A percentile compares a stretch with the other conserved stretches of the same genome.
Evolutionary conservation across 2,888 invertebrate species (phyloP).

Genomic region (Mellilla xanthometata): DNA sequence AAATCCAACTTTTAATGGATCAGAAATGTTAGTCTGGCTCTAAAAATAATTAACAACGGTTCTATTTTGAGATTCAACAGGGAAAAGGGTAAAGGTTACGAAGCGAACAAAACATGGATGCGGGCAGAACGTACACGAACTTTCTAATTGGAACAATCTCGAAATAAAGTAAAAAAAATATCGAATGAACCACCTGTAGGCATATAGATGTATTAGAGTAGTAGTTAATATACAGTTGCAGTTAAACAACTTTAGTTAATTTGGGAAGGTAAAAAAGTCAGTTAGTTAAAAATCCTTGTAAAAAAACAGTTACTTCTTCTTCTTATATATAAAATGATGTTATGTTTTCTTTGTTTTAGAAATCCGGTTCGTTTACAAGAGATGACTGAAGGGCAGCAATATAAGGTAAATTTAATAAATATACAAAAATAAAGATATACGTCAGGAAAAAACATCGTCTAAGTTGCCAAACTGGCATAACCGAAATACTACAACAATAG

Average conservation of each 20-base stretch:
- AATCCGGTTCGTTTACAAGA: conserved; percentile 11
- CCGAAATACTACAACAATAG: no score
- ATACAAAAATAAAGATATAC: neutral
- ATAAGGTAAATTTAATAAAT: conserved; percentile 8
- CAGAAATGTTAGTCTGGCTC: neutral
- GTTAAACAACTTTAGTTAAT: no score
- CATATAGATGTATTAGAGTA: no score
- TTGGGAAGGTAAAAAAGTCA: no score
- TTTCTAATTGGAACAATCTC: conserved; percentile 7
- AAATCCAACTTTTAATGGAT: no score
- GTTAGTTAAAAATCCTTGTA: no score
- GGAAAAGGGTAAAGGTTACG: conserved; percentile 10
- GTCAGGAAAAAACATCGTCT: no score
- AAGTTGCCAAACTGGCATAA: no score
- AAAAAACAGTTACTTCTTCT: neutral
- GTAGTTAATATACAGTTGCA: no score
- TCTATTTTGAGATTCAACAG: conserved; percentile 7
- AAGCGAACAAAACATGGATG: neutral
- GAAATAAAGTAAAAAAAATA: conserved; percentile 6
- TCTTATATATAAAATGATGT: neutral
- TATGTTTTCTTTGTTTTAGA: conserved; percentile 11
- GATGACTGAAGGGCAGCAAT: conserved; percentile 15
- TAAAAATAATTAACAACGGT: conserved; percentile 9
- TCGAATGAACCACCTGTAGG: neutral
- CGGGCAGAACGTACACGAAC: neutral